phyloP scores from a whole-genome alignment of 2,113 vertebrate species.

The Formicarius rufipectus region DNA sequence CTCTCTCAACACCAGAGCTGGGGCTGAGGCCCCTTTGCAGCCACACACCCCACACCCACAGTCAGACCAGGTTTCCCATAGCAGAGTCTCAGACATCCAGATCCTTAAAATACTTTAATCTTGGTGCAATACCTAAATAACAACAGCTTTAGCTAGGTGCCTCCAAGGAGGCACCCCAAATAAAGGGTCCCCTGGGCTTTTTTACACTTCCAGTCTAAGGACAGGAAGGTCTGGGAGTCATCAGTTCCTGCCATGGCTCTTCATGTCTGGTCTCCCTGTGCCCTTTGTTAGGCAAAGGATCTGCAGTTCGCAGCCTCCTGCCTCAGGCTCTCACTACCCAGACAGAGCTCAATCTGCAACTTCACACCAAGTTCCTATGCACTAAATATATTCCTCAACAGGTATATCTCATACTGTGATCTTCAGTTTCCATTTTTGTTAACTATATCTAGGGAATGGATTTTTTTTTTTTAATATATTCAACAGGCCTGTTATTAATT shows the following conservation, averaged over 20 bases:
- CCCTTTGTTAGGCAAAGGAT: not conserved
- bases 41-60: not conserved
- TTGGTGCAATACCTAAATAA: not conserved
- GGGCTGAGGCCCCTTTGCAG: not conserved
- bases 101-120: not conserved
- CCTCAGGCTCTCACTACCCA: not conserved
- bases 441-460: not conserved
- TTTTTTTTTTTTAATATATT: not conserved
- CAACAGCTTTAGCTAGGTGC: not conserved
- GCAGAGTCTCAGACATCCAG: not conserved
- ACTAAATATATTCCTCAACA: not conserved
- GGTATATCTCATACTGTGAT: not conserved
- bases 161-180: not conserved
- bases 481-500: not conserved
- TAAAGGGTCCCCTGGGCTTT: not conserved
- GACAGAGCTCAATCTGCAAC: not conserved
- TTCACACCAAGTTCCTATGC: not conserved
- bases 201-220: not conserved
- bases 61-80: not conserved
- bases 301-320: not conserved
- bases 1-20: not conserved
- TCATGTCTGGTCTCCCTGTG: no score
- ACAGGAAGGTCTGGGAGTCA: not conserved
- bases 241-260: accelerated
- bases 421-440: not conserved